These are phyloP conservation scores for Saguinus midas DNA, from an alignment of 2,113 vertebrate species.

Conservation along the genomic window DNA sequence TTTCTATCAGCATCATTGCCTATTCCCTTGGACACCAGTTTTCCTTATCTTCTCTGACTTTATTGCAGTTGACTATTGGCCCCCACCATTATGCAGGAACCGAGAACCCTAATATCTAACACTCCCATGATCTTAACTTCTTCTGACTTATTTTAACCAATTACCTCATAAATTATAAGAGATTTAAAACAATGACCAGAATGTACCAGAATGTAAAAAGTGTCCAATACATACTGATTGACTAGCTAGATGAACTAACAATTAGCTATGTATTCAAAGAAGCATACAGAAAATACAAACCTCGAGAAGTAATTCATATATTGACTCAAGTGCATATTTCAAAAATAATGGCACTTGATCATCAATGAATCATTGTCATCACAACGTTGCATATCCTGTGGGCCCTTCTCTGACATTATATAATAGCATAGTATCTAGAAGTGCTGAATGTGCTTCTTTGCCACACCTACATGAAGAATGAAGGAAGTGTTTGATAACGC, in stretches of 20 bases:
- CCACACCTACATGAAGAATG: neutral
- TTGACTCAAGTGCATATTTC: neutral
- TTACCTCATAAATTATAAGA: neutral
- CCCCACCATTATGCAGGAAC: neutral
- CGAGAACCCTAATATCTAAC: neutral
- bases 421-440: neutral
- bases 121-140: neutral
- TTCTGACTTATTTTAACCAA: neutral
- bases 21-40: neutral
- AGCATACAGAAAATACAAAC: neutral
- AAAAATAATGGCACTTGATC: neutral
- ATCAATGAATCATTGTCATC: neutral
- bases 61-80: neutral
- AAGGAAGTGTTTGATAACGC: neutral
- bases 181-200: neutral
- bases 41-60: neutral
- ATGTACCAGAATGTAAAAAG: neutral
- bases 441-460: neutral
- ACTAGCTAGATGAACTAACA: neutral
- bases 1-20: neutral
- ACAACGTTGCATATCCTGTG: neutral
- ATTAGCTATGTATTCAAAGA: neutral
- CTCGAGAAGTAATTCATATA: neutral
- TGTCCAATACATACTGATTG: neutral
- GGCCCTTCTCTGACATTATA: neutral